Base-by-base conservation (phyloP, 2,113 vertebrate genomes). In the Antennarius striatus region DNA sequence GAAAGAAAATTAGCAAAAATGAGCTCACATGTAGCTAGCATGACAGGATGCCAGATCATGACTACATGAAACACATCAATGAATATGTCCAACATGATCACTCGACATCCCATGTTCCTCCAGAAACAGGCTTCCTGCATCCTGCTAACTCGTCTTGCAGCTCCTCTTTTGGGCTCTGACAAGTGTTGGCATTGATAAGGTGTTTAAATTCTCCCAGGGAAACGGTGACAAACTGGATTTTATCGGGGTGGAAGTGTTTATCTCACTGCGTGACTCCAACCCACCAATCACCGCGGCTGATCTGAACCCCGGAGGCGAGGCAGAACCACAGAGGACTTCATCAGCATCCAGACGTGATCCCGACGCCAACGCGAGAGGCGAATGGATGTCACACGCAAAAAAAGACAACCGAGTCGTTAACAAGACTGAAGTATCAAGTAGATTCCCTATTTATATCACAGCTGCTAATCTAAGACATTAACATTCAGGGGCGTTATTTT, bases 401-500 rank as follows among this genome's bases (percentile, higher is more conserved):
- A 39, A 58, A 43, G 42, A 8, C 15, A 46, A 46, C 48, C 22
- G n/a, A 15, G 40, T 45, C 16, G 52, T 53, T 68, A 52, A 22
- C 17, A 51, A 3, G 16, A n/a, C 2, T 5, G 32, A n/a, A 62
- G 10, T 8, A 51, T n/a, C 3, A 12, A 55, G 5, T 6, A 3
- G 61, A 58, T 15, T 14, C 47, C 32, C 2, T 36, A 43, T 6
- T 32, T 55, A 16, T 17, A 6, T 42, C 43, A 40, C 17, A 51
- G 22, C 61, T 17, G 10, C 40, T 49, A 43, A 36, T 60, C 54
- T 8, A 32, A 22, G n/a, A 11, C 71, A 71, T 78, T 74, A 14
- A 71, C 56, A 82, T 82, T 65, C 66, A 63, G 58, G 43, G 45
- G 63, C 12, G 50, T 67, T 56, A 52, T 56, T 56, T 17, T 6